Evolutionary conservation across 2,797 vertebrate genomes (phyloP).

Genomic region (Pseudomugil tenellus): DNA sequence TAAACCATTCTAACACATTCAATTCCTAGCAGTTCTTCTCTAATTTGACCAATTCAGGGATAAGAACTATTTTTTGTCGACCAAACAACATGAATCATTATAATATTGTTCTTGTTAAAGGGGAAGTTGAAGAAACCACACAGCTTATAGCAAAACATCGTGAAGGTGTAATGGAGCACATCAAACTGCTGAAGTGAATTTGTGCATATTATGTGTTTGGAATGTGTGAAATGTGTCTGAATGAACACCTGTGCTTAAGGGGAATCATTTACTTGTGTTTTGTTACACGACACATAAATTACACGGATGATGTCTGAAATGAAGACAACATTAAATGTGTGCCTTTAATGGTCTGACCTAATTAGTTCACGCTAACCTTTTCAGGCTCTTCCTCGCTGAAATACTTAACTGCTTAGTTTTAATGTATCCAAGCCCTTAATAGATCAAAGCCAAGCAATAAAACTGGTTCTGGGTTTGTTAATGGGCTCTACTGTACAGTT

Average conservation of each 20-base stretch:
- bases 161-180: conserved; percentile 58
- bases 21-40: background rate
- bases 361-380: conserved; percentile 68
- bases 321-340: conserved; percentile 63
- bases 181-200: conserved; percentile 42
- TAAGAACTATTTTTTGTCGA: background rate
- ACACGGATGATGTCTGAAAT: conserved; percentile 70
- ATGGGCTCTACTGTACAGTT: conserved; percentile 1
- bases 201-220: conserved; percentile 21
- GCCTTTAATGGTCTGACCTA: conserved; percentile 65
- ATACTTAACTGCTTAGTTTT: conserved; percentile 41
- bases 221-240: background rate
- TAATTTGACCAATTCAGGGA: background rate
- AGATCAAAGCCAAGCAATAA: conserved; percentile 47
- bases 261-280: conserved; percentile 50
- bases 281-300: conserved; percentile 66
- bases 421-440: conserved; percentile 26
- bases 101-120: conserved; percentile 25
- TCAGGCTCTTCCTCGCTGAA: conserved; percentile 42
- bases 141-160: conserved; percentile 44
- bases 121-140: conserved; percentile 23
- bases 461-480: conserved; percentile 26
- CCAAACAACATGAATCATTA: background rate
- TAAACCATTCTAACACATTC: background rate
- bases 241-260: conserved; percentile 55